These are phyloP conservation scores for Hyperoplus lanceolatus DNA, from an alignment of 2,797 vertebrate species.

Conservation along the genomic window DNA sequence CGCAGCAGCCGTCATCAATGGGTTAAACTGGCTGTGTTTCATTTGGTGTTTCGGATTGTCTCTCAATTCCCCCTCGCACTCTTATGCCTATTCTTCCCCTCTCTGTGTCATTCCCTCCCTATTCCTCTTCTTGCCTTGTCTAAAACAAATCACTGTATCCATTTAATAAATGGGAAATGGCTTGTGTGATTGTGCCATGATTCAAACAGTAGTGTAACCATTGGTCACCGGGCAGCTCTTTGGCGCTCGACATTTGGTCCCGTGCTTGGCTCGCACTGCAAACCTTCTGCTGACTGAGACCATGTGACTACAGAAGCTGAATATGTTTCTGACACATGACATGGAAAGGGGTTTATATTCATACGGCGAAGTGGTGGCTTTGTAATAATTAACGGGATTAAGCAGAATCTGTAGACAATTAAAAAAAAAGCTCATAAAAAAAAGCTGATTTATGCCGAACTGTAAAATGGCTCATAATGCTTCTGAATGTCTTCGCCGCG, in stretches of 20 bases:
- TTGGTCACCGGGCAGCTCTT: conserved; percentile 46
- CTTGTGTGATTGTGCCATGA: conserved; percentile 44
- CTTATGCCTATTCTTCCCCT: background rate
- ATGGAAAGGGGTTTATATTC: conserved; percentile 52
- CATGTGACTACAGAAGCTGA: conserved; percentile 56
- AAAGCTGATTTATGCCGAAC: conserved; percentile 10
- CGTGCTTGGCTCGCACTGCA: conserved; percentile 53
- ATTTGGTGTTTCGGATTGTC: conserved; percentile 3
- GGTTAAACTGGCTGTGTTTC: background rate
- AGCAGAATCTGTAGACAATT: conserved; percentile 21
- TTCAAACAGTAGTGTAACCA: conserved; percentile 42
- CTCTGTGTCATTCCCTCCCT: background rate
- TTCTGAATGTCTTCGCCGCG: background rate
- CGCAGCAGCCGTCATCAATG: no score
- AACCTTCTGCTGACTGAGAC: conserved; percentile 62
- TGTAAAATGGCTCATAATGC: conserved; percentile 10
- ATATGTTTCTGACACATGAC: conserved; percentile 52
- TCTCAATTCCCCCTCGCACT: background rate
- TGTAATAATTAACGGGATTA: conserved; percentile 27
- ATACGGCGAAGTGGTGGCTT: conserved; percentile 39
- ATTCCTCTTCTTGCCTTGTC: background rate
- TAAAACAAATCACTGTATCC: background rate
- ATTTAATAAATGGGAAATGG: conserved; percentile 5
- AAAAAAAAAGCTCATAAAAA: conserved; percentile 22
- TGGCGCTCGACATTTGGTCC: conserved; percentile 51